A percentile compares a stretch with the other conserved stretches of the same genome.
Evolutionary conservation across 2,888 invertebrate genomes (phyloP).

Genomic region (Sarcophaga rosellei): DNA sequence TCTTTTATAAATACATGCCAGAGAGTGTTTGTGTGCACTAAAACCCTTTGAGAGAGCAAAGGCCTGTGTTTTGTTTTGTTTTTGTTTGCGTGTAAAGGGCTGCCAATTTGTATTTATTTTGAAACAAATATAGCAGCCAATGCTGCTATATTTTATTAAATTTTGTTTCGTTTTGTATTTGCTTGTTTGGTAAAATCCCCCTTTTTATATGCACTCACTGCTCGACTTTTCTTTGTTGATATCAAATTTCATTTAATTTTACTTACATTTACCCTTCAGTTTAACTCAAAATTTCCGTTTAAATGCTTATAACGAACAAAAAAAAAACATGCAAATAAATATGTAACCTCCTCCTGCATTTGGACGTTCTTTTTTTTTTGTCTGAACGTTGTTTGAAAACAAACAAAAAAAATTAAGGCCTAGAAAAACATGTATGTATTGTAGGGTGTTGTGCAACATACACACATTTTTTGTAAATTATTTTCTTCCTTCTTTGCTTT

Average conservation of each 20-base stretch:
- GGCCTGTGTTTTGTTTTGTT: background rate
- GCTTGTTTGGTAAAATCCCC: background rate
- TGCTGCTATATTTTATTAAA: too few species aligned
- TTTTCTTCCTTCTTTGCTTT: constrained; percentile 1
- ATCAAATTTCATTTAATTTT: background rate
- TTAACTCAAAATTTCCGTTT: background rate
- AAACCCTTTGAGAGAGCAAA: background rate
- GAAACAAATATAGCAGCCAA: too few species aligned
- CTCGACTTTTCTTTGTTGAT: background rate
- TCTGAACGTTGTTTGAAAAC: background rate
- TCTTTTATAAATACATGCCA: too few species aligned
- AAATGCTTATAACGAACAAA: background rate
- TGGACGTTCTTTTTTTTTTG: background rate
- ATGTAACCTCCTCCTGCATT: background rate
- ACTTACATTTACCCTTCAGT: background rate
- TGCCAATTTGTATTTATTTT: background rate
- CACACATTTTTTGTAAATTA: background rate
- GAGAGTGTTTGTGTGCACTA: background rate
- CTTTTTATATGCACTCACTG: background rate
- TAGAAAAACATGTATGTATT: background rate
- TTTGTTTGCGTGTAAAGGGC: background rate
- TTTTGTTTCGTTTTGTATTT: too few species aligned
- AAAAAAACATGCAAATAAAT: background rate
- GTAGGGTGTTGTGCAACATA: background rate
- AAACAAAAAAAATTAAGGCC: background rate